Conservation (phyloP, 2,888 invertebrate genomes). For the Spisula solida region DNA sequence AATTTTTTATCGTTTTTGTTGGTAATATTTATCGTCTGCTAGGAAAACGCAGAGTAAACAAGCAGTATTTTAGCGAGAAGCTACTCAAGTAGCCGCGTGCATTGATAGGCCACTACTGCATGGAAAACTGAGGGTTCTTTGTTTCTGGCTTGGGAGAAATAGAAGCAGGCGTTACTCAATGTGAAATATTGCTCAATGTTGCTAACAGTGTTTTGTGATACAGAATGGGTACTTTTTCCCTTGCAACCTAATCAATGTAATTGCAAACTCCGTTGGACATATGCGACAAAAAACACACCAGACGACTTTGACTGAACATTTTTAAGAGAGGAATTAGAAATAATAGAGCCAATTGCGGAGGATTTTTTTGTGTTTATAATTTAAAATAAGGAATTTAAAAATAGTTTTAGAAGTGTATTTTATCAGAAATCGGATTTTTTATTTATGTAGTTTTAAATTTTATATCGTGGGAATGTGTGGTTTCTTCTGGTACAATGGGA, state of each 20-base stretch:
- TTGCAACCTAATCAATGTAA: constrained; percentile 5
- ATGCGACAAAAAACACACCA: neutral
- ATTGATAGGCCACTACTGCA: neutral
- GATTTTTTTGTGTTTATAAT: neutral
- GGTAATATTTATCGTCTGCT: neutral
- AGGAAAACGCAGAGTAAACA: constrained; percentile 15
- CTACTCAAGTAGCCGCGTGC: neutral
- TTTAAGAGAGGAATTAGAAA: neutral
- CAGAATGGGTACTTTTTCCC: neutral
- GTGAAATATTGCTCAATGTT: constrained; percentile 15
- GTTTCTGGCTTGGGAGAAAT: constrained; percentile 36
- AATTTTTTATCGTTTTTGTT: constrained; percentile 43
- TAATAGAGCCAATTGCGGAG: neutral
- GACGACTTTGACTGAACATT: neutral
- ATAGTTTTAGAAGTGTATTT: neutral
- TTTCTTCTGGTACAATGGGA: neutral
- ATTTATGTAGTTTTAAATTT: neutral
- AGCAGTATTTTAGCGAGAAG: neutral
- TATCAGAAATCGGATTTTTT: neutral
- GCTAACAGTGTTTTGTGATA: neutral
- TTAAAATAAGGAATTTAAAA: too few relatives aligned
- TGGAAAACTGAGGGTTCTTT: constrained; percentile 32
- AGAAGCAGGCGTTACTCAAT: neutral
- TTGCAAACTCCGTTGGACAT: constrained; percentile 2
- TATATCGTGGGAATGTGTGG: neutral